These are phyloP conservation scores for Zootoca vivipara DNA, from an alignment of 2,113 vertebrate genomes.

Conservation along the genomic window DNA sequence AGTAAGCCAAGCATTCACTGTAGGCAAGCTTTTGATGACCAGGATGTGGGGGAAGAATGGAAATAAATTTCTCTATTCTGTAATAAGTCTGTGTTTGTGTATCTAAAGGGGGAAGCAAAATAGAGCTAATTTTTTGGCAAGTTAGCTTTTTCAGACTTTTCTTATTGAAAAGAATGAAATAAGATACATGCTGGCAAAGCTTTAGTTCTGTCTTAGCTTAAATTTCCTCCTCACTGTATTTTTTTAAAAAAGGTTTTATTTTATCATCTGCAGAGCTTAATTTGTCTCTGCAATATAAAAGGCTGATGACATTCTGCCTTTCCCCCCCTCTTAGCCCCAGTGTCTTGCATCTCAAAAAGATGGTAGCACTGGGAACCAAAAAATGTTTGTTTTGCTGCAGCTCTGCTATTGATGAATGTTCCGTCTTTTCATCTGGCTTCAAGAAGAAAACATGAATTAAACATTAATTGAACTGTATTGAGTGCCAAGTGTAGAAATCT, in stretches of 20 bases:
- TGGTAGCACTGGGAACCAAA: conserved; percentile 51
- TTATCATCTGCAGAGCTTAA: conserved; percentile 37
- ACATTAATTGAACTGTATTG: conserved; percentile 72
- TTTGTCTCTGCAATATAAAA: conserved; percentile 14
- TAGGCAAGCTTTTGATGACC: background rate
- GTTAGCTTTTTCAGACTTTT: background rate
- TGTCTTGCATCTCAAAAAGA: conserved; percentile 50
- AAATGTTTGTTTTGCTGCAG: conserved; percentile 61
- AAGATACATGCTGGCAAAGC: background rate
- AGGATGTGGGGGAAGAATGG: background rate
- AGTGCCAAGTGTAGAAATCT: conserved; percentile 63
- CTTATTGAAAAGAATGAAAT: conserved; percentile 30
- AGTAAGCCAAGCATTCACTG: conserved; percentile 18
- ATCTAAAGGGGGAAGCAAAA: background rate
- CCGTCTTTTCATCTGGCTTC: conserved; percentile 70
- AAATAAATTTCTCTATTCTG: background rate
- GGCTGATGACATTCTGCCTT: conserved; percentile 40
- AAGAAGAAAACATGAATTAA: conserved; percentile 71
- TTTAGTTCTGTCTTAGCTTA: background rate
- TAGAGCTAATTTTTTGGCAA: background rate
- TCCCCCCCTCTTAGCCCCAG: conserved; percentile 1
- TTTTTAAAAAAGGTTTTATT: conserved; percentile 43
- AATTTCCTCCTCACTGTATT: background rate
- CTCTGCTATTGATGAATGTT: conserved; percentile 61
- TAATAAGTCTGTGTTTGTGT: background rate